Evolutionary conservation across 1,140 invertebrate genomes (phyloP), one percentile per base, ranked within the genome.

Genomic region (Homalodisca vitripennis): DNA sequence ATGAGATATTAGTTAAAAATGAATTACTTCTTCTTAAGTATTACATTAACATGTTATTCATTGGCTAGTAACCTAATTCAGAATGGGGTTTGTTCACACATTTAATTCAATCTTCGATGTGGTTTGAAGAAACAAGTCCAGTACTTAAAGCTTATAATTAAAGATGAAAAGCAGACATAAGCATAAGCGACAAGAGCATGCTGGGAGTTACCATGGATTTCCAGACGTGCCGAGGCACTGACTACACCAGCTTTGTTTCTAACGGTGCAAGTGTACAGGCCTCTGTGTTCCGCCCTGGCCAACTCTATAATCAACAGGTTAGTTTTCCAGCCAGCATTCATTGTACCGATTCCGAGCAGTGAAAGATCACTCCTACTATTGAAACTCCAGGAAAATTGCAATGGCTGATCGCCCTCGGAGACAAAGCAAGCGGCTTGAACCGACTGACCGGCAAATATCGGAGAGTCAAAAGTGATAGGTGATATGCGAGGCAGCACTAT

Each of bases 201-300:
- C 55, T 30, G 41, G 34, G 20, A 6, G 3, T 84, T 83, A 88
- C 86, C 86, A 75, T 87, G 87, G 64, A 91, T 86, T 70, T 84
- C 84, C 66, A 91, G 81, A 65, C 84, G 75, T 22, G 89, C 84
- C 26, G 87, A 87, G 73, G 89, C 88, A 72, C 86, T 87, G 53
- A 85, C 86, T 34, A 83, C 82, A 60, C 91, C 92, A 48, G 90
- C 92, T 53, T 82, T 79, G 79, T 94, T 95, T 73, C 83, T 87
- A 24, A 91, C 92, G 67, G 85, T 83, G 73, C 90, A 91, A 66
- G 87, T 86, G 76, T 89, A 91, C 57, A 86, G 83, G 48, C 90
- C 90, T 26, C 53, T 32, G 76, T 89, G 85, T 70, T 80, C 80
- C 3, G 86, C 85, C 32, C 83, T 83, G 12, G 91, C 88, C 2